These are phyloP conservation scores for Calypte anna DNA, from an alignment of 2,113 vertebrate genomes.

Conservation along the genomic window DNA sequence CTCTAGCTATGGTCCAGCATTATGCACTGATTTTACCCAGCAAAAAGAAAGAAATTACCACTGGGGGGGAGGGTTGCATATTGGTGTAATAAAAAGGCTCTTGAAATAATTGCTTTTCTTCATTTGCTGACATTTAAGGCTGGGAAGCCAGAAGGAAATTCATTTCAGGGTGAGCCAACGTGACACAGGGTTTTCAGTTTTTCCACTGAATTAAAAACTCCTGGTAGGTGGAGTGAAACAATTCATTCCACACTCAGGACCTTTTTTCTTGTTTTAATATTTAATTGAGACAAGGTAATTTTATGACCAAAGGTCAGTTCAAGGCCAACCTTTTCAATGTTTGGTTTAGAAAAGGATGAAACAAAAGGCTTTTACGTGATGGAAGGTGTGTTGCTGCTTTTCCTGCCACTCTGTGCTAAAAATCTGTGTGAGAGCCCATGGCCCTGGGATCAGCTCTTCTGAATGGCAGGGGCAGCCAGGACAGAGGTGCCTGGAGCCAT, in stretches of 20 bases:
- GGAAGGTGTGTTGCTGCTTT: neutral
- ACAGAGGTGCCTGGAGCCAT: neutral
- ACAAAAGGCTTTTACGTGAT: neutral
- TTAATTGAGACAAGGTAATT: slow-evolving; percentile 4
- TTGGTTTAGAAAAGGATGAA: neutral
- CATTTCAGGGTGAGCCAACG: neutral
- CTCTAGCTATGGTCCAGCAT: neutral
- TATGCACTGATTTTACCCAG: neutral
- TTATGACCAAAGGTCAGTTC: neutral
- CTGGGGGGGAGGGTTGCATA: neutral
- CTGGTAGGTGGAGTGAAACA: neutral
- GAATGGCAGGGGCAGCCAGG: neutral
- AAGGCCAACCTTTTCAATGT: neutral
- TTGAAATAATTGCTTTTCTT: slow-evolving; percentile 12
- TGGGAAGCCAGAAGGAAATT: neutral
- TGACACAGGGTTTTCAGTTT: neutral
- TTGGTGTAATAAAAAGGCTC: neutral
- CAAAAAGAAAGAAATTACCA: neutral
- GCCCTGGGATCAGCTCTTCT: accelerated
- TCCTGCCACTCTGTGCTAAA: neutral
- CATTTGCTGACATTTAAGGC: slow-evolving; percentile 5
- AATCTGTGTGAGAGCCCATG: neutral
- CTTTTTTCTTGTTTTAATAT: slow-evolving; percentile 24
- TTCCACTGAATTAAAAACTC: neutral
- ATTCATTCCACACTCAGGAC: neutral